A percentile compares a stretch with the other conserved stretches of the same genome.
Evolutionary conservation across 2,797 vertebrate genomes (phyloP).

Genomic region (Meriones psammophilus): DNA sequence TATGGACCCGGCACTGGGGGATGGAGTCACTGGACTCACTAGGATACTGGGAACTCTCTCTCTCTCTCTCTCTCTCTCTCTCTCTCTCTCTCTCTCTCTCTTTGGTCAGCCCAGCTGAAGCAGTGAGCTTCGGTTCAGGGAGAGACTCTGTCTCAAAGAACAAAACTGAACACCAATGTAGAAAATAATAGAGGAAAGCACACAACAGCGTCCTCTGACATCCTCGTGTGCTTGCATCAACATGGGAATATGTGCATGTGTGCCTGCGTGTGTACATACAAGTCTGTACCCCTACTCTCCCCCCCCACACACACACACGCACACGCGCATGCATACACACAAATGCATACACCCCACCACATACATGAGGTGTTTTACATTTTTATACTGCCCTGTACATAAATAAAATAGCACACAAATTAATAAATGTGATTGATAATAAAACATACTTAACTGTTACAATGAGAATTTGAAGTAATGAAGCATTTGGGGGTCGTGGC

Average conservation of each 20-base stretch:
- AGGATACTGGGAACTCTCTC: neutral
- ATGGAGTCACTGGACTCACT: too few species aligned
- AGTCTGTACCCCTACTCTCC: neutral
- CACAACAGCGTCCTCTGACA: neutral
- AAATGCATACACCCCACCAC: neutral
- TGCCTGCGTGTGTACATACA: fast-evolving
- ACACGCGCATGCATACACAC: neutral
- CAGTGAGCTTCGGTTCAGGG: neutral
- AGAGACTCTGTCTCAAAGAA: neutral
- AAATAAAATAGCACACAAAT: neutral
- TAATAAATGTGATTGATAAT: constrained; percentile 29
- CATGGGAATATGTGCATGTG: neutral
- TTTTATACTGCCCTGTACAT: neutral
- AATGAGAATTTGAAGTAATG: constrained; percentile 50
- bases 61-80: neutral
- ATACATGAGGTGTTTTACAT: neutral
- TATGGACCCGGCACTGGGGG: neutral
- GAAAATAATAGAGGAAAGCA: neutral
- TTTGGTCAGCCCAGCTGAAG: neutral
- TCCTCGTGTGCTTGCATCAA: neutral
- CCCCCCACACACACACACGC: too few species aligned
- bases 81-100: neutral
- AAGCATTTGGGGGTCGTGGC: constrained; percentile 51
- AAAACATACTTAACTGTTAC: constrained; percentile 40
- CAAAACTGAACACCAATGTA: neutral